Percentiles rank a stretch among this genome's conserved stretches.
phyloP scores from a whole-genome alignment of 2,797 vertebrate species.

The Mastacembelus armatus region DNA sequence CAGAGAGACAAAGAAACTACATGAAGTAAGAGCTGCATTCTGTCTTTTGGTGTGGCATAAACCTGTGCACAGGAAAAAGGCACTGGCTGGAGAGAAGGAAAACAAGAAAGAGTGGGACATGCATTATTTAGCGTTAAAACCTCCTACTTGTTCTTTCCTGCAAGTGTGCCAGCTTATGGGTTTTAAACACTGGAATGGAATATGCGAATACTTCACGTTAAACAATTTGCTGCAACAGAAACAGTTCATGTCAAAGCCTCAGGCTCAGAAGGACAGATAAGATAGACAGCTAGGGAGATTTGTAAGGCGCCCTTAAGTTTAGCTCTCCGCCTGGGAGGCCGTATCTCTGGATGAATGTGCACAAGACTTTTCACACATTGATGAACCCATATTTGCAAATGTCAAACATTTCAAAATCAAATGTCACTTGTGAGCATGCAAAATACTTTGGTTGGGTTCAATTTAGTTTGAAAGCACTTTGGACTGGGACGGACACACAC shows the following conservation, averaged over 20 bases:
- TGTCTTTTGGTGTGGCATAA: conserved; percentile 10
- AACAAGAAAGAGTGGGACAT: conserved; percentile 29
- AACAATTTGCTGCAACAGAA: background rate
- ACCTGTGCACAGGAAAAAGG: conserved; percentile 35
- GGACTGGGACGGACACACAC: conserved; percentile 11
- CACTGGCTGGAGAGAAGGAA: conserved; percentile 28
- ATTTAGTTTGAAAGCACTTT: conserved; percentile 36
- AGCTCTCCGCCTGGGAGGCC: background rate
- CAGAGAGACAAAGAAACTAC: conserved; percentile 25
- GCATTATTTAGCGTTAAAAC: conserved; percentile 52
- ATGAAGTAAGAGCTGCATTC: conserved; percentile 21
- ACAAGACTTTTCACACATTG: conserved; percentile 17
- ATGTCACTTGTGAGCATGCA: conserved; percentile 53
- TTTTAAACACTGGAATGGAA: background rate
- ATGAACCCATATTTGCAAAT: conserved; percentile 33
- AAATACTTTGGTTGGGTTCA: conserved; percentile 22
- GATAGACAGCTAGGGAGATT: conserved; percentile 49
- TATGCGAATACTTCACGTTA: background rate
- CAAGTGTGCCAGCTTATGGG: background rate
- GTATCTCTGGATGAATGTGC: conserved; percentile 16
- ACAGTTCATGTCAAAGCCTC: background rate
- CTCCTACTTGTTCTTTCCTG: conserved; percentile 24
- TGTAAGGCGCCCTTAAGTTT: conserved; percentile 28
- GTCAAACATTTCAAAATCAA: conserved; percentile 55
- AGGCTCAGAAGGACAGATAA: conserved; percentile 26